A percentile compares a stretch with the other conserved stretches of the same genome.
Evolutionary conservation across 2,113 vertebrate genomes (phyloP).

Genomic region (Hystrix brachyura): DNA sequence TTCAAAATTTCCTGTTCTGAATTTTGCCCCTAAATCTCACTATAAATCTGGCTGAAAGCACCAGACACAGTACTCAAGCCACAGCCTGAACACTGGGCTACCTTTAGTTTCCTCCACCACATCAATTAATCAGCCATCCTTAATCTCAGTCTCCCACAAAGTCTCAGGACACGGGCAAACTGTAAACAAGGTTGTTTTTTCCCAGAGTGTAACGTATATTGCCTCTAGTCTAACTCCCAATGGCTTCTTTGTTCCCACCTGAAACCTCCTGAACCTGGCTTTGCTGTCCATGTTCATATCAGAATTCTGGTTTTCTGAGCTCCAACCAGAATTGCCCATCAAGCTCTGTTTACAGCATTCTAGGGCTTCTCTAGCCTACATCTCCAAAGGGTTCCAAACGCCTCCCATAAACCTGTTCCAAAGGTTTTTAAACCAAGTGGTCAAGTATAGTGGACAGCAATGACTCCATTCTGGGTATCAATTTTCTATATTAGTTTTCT

Average conservation of each 20-base stretch:
- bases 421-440: not conserved
- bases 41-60: not conserved
- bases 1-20: not conserved
- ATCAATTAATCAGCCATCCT: not conserved
- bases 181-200: not conserved
- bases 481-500: not conserved
- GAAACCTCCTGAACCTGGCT: not conserved
- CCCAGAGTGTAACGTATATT: not conserved
- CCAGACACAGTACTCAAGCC: not conserved
- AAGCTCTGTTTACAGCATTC: not conserved
- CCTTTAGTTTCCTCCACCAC: not conserved
- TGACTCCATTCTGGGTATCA: not conserved
- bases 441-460: not conserved
- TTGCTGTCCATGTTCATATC: not conserved
- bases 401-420: not conserved
- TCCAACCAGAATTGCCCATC: not conserved
- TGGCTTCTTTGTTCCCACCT: not conserved
- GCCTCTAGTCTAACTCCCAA: not conserved
- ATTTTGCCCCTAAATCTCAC: not conserved
- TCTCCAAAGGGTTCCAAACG: not conserved
- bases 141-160: not conserved
- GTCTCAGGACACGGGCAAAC: not conserved
- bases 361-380: not conserved
- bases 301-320: not conserved
- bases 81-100: not conserved